Conservation (phyloP, 92 coral and sea anemone species). For the Desmophyllum pertusum region DNA sequence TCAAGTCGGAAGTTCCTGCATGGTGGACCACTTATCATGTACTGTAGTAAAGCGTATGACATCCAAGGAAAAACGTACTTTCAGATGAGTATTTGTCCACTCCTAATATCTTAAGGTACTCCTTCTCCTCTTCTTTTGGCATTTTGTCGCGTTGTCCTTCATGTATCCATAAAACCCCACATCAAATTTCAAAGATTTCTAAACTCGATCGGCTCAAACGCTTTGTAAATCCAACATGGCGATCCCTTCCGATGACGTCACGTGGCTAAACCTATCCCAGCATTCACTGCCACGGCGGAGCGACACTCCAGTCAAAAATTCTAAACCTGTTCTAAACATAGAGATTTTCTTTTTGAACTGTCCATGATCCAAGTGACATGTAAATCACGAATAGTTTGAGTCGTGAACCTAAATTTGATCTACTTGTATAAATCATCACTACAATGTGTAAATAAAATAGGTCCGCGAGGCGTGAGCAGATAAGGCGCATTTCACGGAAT, state of each 20-base stretch:
- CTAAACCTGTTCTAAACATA: not conserved
- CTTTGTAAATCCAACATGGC: constrained; percentile 91
- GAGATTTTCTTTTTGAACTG: not conserved
- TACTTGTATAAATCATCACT: too few species aligned
- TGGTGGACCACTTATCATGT: constrained; percentile 12
- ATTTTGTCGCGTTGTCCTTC: constrained; percentile 77
- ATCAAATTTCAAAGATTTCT: constrained; percentile 64
- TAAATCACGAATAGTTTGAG: too few species aligned
- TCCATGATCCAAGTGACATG: too few species aligned
- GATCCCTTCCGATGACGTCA: constrained; percentile 95
- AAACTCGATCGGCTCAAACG: constrained; percentile 48
- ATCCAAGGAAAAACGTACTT: constrained; percentile 72
- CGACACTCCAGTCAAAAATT: not conserved
- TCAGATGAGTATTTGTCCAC: constrained; percentile 82
- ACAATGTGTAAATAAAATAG: too few species aligned
- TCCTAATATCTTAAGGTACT: constrained; percentile 86
- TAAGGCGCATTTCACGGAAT: too few species aligned
- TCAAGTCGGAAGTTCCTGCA: constrained; percentile 39
- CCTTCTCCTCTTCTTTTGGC: constrained; percentile 98
- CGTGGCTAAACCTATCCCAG: constrained; percentile 66
- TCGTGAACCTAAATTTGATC: too few species aligned
- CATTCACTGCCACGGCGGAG: not conserved
- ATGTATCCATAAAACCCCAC: constrained; percentile 76
- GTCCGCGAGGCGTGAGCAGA: too few species aligned
- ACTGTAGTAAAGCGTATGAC: constrained; percentile 33